Percentiles rank a stretch among this genome's conserved stretches.
phyloP scores from a whole-genome alignment of 2,888 invertebrate species.

The Diaperis boleti region DNA sequence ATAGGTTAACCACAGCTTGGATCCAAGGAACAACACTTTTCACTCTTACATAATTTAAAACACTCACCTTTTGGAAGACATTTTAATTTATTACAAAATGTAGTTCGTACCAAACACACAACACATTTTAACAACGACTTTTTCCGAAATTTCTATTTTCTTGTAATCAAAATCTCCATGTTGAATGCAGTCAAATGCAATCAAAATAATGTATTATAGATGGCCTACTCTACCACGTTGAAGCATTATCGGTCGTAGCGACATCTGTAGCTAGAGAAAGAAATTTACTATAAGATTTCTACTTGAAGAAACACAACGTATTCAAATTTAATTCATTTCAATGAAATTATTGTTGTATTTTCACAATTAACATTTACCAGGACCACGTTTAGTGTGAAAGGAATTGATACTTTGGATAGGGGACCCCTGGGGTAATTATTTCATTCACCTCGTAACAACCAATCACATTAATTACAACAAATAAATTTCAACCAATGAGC shows the following conservation, averaged over 20 bases:
- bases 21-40: background rate
- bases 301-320: background rate
- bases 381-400: too few relatives aligned
- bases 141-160: conserved; percentile 46
- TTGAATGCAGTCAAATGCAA: conserved; percentile 43
- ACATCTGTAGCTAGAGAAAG: background rate
- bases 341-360: too few relatives aligned
- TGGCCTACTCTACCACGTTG: conserved; percentile 17
- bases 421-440: too few relatives aligned
- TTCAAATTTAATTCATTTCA: background rate
- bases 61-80: conserved; percentile 66
- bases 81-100: conserved; percentile 52
- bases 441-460: background rate
- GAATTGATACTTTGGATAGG: too few relatives aligned
- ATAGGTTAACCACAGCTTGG: conserved; percentile 43
- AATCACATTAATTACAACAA: background rate
- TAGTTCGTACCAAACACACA: conserved; percentile 44
- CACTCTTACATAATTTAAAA: conserved; percentile 15
- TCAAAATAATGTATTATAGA: conserved; percentile 22
- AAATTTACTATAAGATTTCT: background rate
- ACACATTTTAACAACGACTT: conserved; percentile 49
- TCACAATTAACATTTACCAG: too few relatives aligned
- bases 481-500: background rate
- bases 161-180: conserved; percentile 54
- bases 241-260: background rate